Conservation (phyloP, 2,888 invertebrate species). For the Volucella inflata region DNA sequence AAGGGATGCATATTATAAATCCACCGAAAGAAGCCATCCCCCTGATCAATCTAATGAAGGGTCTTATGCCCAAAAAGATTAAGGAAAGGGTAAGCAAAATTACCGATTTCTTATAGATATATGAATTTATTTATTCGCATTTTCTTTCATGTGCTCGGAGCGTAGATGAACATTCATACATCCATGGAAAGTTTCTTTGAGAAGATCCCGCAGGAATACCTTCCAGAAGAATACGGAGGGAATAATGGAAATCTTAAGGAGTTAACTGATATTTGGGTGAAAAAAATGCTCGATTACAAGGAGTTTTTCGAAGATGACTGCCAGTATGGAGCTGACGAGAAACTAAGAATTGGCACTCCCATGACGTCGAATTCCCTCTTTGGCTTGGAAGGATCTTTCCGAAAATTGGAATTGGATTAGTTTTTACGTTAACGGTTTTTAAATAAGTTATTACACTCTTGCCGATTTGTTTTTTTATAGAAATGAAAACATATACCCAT, state of each 20-base stretch:
- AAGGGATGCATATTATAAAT: constrained; percentile 85
- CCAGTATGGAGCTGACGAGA: no score
- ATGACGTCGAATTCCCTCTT: no score
- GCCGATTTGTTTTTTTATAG: no score
- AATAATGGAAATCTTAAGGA: no score
- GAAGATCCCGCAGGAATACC: no score
- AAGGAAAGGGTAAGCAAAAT: constrained; percentile 85
- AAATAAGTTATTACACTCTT: background rate
- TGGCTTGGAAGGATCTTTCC: no score
- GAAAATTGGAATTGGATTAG: background rate
- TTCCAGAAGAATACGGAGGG: no score
- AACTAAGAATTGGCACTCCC: no score
- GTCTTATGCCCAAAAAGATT: constrained; percentile 86
- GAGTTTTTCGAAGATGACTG: no score
- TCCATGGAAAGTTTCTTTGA: constrained; percentile 76
- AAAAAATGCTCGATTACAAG: no score
- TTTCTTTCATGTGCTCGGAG: background rate
- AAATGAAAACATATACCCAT: no score
- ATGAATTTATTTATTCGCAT: background rate
- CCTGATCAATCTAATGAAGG: constrained; percentile 84
- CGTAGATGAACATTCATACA: constrained; percentile 85
- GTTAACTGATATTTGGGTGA: no score
- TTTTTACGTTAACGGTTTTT: background rate
- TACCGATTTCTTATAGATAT: constrained; percentile 77
- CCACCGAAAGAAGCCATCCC: constrained; percentile 84